A percentile compares a stretch with the other conserved stretches of the same genome.
phyloP scores from a whole-genome alignment of 1,140 invertebrate genomes.

The Trinorchestia longiramus region DNA sequence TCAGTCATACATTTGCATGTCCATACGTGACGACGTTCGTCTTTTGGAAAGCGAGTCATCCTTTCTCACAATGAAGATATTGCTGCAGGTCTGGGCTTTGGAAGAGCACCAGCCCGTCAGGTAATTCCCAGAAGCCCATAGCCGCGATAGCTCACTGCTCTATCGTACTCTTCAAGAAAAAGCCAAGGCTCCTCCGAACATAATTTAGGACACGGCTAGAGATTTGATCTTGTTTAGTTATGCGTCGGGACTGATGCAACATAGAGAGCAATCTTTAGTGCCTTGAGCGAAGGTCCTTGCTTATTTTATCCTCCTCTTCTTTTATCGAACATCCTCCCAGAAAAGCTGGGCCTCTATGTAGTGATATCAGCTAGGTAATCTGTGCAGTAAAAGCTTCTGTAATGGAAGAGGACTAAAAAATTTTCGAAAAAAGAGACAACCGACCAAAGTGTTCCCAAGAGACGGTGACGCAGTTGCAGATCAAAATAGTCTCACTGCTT shows the following conservation, averaged over 20 bases:
- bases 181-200: constrained; percentile 22
- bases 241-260: constrained; percentile 31
- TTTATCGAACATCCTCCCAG: background rate
- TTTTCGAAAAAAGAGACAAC: background rate
- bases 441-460: background rate
- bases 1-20: background rate
- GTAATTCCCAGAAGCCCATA: background rate
- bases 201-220: constrained; percentile 37
- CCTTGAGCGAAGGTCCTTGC: background rate
- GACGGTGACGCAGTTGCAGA: background rate
- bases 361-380: constrained; percentile 17
- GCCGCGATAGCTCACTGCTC: background rate
- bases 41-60: background rate
- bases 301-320: constrained; percentile 20
- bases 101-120: background rate
- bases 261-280: constrained; percentile 29
- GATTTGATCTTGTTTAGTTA: constrained; percentile 50
- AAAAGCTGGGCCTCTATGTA: background rate
- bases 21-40: background rate
- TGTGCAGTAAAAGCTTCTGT: constrained; percentile 50
- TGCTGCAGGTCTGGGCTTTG: background rate
- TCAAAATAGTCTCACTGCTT: background rate
- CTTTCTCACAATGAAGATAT: background rate
- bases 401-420: background rate
- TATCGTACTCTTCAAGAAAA: constrained; percentile 31